Conservation (phyloP, 2,888 invertebrate genomes). For the Beris chalybata region DNA sequence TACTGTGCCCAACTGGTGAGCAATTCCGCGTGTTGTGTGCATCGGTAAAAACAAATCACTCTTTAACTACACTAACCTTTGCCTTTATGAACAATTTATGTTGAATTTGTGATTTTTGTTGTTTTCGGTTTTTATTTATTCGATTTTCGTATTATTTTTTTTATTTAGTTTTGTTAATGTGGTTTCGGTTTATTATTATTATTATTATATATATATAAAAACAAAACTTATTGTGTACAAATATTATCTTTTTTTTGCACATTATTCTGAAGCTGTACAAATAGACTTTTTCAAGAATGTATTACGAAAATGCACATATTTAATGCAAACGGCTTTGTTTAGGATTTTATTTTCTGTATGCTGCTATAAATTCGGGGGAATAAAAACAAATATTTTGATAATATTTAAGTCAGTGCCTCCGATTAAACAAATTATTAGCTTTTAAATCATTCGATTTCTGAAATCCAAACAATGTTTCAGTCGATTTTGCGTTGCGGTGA, state of each 20-base stretch:
- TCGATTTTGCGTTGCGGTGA: no score
- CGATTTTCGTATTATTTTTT: constrained; percentile 13
- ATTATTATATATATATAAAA: constrained; percentile 9
- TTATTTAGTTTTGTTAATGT: constrained; percentile 15
- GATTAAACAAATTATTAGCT: no score
- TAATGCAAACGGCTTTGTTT: constrained; percentile 27
- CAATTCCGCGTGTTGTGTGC: constrained; percentile 94
- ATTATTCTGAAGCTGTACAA: constrained; percentile 23
- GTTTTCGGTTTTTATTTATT: constrained; percentile 22
- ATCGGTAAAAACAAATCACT: constrained; percentile 87
- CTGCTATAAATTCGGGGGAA: constrained; percentile 7
- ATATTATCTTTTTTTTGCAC: constrained; percentile 15
- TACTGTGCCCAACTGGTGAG: constrained; percentile 93
- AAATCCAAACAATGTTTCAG: no score
- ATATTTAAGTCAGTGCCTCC: no score
- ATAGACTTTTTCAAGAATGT: constrained; percentile 31
- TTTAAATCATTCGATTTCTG: no score
- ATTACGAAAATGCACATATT: constrained; percentile 21
- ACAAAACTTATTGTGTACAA: constrained; percentile 10
- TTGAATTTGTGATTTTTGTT: constrained; percentile 21
- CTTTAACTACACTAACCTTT: constrained; percentile 52
- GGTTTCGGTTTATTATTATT: constrained; percentile 17
- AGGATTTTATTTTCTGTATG: constrained; percentile 14
- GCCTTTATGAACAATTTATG: constrained; percentile 23
- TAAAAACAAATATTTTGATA: no score